A percentile compares a stretch with the other conserved stretches of the same genome.
Conservation (phyloP, 2,888 invertebrate species). For the Cheilosia soror region DNA sequence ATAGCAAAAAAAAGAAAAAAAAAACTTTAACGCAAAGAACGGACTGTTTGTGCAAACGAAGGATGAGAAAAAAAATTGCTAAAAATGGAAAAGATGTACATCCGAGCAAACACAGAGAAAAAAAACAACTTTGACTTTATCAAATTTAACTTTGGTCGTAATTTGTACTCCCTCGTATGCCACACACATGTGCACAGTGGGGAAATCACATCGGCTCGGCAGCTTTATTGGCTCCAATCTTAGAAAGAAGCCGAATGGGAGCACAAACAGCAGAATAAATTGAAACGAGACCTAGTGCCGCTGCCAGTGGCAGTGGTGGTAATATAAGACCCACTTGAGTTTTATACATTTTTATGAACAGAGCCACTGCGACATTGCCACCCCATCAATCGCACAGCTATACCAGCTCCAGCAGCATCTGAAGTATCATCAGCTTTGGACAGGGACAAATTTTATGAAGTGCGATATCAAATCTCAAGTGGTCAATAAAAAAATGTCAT, state of each 20-base stretch:
- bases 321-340: constrained; percentile 72
- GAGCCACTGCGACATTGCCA: constrained; percentile 68
- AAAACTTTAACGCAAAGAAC: constrained; percentile 41
- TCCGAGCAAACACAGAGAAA: constrained; percentile 44
- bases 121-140: constrained; percentile 70
- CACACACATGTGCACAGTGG: constrained; percentile 55
- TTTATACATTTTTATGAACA: constrained; percentile 74
- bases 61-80: constrained; percentile 44
- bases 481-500: constrained; percentile 75
- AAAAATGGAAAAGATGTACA: constrained; percentile 64
- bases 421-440: constrained; percentile 70
- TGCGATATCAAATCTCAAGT: constrained; percentile 75
- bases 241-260: constrained; percentile 62
- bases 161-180: constrained; percentile 63
- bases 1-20: constrained; percentile 4
- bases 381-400: constrained; percentile 70
- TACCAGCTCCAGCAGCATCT: constrained; percentile 55
- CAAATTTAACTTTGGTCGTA: constrained; percentile 75
- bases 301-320: constrained; percentile 62
- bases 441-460: constrained; percentile 74
- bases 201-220: constrained; percentile 66
- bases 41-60: constrained; percentile 58
- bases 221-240: constrained; percentile 74
- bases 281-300: constrained; percentile 68
- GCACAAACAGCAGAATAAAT: constrained; percentile 73